phyloP scores from a whole-genome alignment of 2,113 vertebrate genomes.

The Rhea pennata region DNA sequence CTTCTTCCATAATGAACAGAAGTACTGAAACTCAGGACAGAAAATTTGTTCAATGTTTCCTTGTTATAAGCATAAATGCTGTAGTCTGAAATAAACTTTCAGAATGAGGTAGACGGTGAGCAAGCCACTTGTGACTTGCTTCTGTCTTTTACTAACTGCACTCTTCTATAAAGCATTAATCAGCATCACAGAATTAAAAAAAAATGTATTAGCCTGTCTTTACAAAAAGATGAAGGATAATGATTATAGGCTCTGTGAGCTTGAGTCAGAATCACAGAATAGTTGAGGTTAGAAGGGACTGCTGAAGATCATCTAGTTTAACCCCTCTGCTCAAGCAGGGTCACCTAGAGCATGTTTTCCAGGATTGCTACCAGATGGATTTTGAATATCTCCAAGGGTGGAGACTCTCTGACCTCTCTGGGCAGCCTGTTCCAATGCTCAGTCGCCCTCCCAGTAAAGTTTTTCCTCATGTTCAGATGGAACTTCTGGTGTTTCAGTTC shows the following conservation, averaged over 20 bases:
- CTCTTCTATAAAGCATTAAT: not conserved
- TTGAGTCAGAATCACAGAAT: not conserved
- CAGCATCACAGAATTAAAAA: not conserved
- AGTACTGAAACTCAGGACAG: not conserved
- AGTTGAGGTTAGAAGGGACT: no score
- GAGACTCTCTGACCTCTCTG: no score
- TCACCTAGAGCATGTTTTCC: no score
- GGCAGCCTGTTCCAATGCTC: no score
- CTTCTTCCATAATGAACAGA: not conserved
- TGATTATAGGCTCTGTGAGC: not conserved
- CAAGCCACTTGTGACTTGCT: slow-evolving; percentile 2
- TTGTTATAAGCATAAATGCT: not conserved
- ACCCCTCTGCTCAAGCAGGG: no score
- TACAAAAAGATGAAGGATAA: not conserved
- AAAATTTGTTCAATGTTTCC: not conserved
- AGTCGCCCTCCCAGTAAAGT: no score
- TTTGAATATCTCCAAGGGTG: no score
- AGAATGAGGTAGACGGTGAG: not conserved
- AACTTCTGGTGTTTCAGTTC: no score
- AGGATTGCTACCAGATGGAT: no score
- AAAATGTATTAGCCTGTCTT: not conserved
- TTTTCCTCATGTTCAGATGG: no score
- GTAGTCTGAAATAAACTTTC: not conserved
- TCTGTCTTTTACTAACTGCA: not conserved
- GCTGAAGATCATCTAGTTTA: no score